Conservation (phyloP, 2,797 vertebrate genomes). For the Aselliscus stoliczkanus region DNA sequence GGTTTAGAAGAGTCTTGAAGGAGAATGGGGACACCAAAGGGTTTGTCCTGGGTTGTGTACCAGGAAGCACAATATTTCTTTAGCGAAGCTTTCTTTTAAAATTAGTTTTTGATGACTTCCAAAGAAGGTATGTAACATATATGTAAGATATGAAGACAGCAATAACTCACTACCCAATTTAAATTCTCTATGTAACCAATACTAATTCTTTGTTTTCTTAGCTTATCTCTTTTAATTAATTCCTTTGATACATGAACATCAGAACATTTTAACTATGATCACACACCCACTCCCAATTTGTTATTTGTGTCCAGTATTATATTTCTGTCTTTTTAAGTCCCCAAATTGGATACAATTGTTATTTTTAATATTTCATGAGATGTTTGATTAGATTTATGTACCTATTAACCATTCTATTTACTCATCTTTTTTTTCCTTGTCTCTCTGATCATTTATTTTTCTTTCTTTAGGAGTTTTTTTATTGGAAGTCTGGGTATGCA, state of each 20-base stretch:
- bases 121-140: background rate
- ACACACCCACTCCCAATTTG: background rate
- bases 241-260: background rate
- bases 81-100: background rate
- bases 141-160: background rate
- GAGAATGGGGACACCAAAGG: background rate
- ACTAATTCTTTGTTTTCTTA: background rate
- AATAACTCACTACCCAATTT: background rate
- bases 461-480: background rate
- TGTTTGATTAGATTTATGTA: background rate
- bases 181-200: background rate
- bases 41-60: background rate
- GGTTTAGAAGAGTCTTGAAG: constrained; percentile 14
- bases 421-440: background rate
- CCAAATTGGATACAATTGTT: background rate
- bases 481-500: background rate
- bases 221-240: background rate
- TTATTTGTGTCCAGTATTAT: background rate
- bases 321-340: background rate
- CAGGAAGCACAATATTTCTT: background rate
- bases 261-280: background rate
- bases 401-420: background rate
- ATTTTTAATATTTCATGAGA: background rate
- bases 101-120: background rate
- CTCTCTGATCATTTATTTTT: background rate